Evolutionary conservation across 2,888 invertebrate species (phyloP), one percentile per base, ranked within the genome.

Genomic region (Dioctria rufipes): DNA sequence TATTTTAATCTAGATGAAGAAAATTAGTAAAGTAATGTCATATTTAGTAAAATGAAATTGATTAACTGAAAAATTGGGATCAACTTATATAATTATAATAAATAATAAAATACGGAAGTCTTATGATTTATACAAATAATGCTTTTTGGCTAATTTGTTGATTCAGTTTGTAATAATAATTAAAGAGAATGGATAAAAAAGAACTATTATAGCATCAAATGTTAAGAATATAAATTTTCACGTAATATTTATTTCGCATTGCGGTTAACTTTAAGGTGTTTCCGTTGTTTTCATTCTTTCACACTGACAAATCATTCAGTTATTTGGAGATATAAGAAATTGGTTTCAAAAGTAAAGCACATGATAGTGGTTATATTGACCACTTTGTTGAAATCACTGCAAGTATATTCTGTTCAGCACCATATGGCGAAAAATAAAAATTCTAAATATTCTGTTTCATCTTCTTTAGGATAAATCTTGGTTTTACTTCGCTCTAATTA

Each of bases 31-130:
- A 51, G 40, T 54, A 78, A 65, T 43, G n/a, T 51, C 40, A 78
- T 49, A 37, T 65, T 39, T 42, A 78, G 51, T 42, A 25, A 78
- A 66, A 78, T 42, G 13, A 66, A 78, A 65, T 66, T 54, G 42
- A 66, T 66, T 66, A 78, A 78, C 78, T 78, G 78, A 78, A 66
- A 78, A 51, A 78, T 78, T 78, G 78, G 78, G 78, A 78, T 78
- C 78, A 78, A 78, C 66, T 63, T 78, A 78, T 78, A 66, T 78
- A 65, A 51, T 78, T 60, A 75, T 75, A 75, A 75, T 60, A 61
- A 75, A 75, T 42, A 75, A 42, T 60, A 75, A 58, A 75, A 25
- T 25, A 25, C 25, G 25, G 25, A 25, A 13, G 25, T 75, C 61
- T 75, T 75, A 60, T 75, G 75, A 60, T 71, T 71, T 71, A 51